Evolutionary conservation across 2,113 vertebrate species (phyloP), one percentile per base, ranked within the genome.

Genomic region (Ailurus styani): DNA sequence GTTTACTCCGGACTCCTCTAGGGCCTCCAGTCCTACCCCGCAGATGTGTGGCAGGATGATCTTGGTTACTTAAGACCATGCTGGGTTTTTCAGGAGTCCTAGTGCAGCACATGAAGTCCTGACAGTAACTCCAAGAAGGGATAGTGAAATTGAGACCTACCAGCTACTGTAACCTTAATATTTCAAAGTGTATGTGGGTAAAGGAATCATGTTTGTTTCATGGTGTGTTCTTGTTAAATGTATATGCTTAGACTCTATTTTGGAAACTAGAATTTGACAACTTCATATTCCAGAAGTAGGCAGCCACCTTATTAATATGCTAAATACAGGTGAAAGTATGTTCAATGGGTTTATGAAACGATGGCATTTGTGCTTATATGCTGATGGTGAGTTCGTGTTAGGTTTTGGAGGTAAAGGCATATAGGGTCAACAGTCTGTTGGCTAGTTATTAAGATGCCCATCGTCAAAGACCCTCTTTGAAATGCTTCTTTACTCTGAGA

Each of bases 1-100:
- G n/a, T 89, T 95, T 57, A 21, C 29, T 52, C 11, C 93, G 66
- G 21, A 70, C 93, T 83, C 54, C 57, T 91, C 64, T 72, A 64
- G 42, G 88, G 14, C 27, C 40, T 75, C 14, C 37, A 52, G n/a
- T 83, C 54, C 79, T 25, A 90, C 17, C 66, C 66, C n/a, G 31
- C 42, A 68, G 20, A 7, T 72, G 8, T n/a, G 18, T n/a, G 72
- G 37, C 12, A 1, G 8, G 17, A 20, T 79, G 21, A 79, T 75
- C 50, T 40, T 93, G 34, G 47, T 68, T 52, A n/a, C 57, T 37
- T 77, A 7, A 50, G 34, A 66, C 81, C 50, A 31, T 11, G 6
- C 0, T 3, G 68, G 27, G 23, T 27, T 66, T 64, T 60, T 45
- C 5, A 27, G 45, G 17, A 68, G 27, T 60, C 27, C 42, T 54